phyloP scores from a whole-genome alignment of 2,797 vertebrate species.

The Rhabdophis nuchalis region DNA sequence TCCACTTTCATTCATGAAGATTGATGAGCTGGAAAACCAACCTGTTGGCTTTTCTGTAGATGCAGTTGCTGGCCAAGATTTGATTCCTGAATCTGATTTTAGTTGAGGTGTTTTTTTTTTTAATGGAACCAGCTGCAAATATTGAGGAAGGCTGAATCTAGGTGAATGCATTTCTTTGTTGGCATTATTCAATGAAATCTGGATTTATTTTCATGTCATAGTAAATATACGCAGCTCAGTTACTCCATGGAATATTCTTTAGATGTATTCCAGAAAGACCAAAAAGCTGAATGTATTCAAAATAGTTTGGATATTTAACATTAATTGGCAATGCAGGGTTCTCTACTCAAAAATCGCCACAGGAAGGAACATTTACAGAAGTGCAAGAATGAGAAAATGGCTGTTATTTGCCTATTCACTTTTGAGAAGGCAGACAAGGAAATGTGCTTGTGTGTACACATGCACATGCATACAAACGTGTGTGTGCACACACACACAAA shows the following conservation, averaged over 20 bases:
- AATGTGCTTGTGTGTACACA: not conserved
- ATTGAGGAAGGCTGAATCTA: slow-evolving; percentile 15
- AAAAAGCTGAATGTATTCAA: slow-evolving; percentile 22
- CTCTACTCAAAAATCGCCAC: slow-evolving; percentile 48
- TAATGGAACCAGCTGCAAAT: slow-evolving; percentile 18
- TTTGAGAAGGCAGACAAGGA: slow-evolving; percentile 43
- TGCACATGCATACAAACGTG: not conserved
- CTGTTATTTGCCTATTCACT: slow-evolving; percentile 59
- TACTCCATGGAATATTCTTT: slow-evolving; percentile 28
- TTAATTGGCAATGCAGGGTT: slow-evolving; percentile 46
- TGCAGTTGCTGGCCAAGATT: slow-evolving; percentile 16
- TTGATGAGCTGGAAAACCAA: slow-evolving; percentile 36
- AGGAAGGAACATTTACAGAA: slow-evolving; percentile 59
- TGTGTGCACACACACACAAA: not conserved
- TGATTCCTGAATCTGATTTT: not conserved
- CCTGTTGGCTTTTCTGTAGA: slow-evolving; percentile 43
- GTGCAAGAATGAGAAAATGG: slow-evolving; percentile 63
- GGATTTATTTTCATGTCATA: not conserved
- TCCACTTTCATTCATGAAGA: slow-evolving; percentile 8
- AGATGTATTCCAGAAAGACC: slow-evolving; percentile 44
- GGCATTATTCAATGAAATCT: slow-evolving; percentile 20
- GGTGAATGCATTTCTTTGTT: slow-evolving; percentile 29
- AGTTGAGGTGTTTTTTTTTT: not conserved
- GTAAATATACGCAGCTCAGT: not conserved
- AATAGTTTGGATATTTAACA: slow-evolving; percentile 41